These are phyloP conservation scores for Pluvialis apricaria DNA, from an alignment of 2,113 vertebrate species.

Conservation along the genomic window DNA sequence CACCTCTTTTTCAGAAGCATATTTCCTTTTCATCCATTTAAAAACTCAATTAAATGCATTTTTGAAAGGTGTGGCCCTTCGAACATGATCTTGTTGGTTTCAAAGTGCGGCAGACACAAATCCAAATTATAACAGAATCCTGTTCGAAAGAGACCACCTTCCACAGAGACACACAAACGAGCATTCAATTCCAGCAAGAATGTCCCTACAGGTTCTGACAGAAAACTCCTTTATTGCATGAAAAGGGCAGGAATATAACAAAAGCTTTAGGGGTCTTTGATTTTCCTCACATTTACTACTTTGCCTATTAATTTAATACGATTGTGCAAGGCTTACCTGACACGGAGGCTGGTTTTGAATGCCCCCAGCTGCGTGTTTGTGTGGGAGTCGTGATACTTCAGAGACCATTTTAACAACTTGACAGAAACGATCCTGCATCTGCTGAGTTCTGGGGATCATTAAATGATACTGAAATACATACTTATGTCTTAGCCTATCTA, in stretches of 20 bases:
- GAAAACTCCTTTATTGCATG: neutral
- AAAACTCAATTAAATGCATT: neutral
- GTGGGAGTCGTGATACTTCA: neutral
- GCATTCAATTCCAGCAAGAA: neutral
- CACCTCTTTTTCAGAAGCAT: neutral
- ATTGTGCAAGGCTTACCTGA: conserved; percentile 14
- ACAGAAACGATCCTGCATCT: neutral
- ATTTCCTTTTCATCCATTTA: neutral
- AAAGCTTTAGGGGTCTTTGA: conserved; percentile 1
- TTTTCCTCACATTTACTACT: conserved; percentile 45
- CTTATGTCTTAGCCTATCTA: neutral
- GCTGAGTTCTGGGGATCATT: neutral
- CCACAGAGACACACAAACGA: neutral
- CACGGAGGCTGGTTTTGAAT: neutral
- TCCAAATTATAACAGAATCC: neutral
- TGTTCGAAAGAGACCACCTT: neutral
- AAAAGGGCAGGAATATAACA: conserved; percentile 24
- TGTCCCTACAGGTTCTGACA: neutral
- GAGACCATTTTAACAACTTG: neutral
- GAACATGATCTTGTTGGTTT: neutral
- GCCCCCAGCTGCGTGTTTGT: neutral
- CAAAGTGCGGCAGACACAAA: neutral
- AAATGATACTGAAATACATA: neutral
- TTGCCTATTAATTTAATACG: conserved; percentile 55
- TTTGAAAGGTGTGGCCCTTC: neutral